Evolutionary conservation across 2,888 invertebrate species (phyloP), one percentile per base, ranked within the genome.

Genomic region (Tenthredo mesomela): DNA sequence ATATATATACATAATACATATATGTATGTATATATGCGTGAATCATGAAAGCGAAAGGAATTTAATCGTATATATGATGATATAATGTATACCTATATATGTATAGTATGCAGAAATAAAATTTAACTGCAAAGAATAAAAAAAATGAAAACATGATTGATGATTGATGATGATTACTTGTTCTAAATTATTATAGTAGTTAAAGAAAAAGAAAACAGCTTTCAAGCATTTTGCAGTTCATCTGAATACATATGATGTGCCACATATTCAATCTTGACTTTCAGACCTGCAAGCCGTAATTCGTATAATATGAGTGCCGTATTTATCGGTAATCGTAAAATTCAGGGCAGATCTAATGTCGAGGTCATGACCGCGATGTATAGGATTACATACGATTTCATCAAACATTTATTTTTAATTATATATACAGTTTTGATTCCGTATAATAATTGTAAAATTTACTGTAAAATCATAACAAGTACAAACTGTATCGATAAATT

Each of bases 341-440:
- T 25, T 21, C 21, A 21, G 61, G 25, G 25, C 61, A 25, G 2
- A 61, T 61, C 25, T 10, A 61, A 25, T 61, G 7, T 12, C 61
- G 61, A 61, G 61, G 61, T 61, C 61, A 61, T 10, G 54, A 54
- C 54, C 54, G 50, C 54, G n/a, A 54, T 54, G 54, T n/a, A 25
- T 61, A 25, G n/a, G n/a, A n/a, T 25, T 25, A 3, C 3, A 61
- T 25, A 29, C 2, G 10, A 61, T 61, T 61, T 25, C 25, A 61
- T 61, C 25, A 2, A 61, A 61, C 2, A 61, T 9, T 61, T 10
- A 21, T 61, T 61, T 25, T 7, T 9, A 18, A 58, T 58, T 58
- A 58, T 58, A 58, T 7, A 10, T 1, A 6, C 21, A 58, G 58
- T 21, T 7, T 15, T 47, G 12, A 47, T 12, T 47, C 47, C 47